These are phyloP conservation scores for Zophobas morio DNA, from an alignment of 1,140 invertebrate genomes.

Conservation along the genomic window DNA sequence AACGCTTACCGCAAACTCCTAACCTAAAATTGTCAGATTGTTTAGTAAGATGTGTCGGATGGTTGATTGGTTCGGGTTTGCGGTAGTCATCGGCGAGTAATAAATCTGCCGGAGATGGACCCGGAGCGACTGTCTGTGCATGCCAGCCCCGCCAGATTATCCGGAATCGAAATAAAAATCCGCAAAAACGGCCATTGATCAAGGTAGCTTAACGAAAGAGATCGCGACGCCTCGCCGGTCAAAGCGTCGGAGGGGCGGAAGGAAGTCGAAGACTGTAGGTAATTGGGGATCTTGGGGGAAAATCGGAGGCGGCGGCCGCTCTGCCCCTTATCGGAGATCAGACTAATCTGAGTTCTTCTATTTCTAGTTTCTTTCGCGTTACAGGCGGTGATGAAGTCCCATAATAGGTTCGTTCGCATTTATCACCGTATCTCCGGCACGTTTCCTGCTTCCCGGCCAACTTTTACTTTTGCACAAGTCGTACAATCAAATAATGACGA, in stretches of 20 bases:
- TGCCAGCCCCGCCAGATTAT: constrained; percentile 17
- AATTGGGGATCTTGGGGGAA: constrained; percentile 53
- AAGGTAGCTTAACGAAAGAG: constrained; percentile 52
- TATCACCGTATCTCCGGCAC: constrained; percentile 64
- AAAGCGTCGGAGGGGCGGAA: constrained; percentile 47
- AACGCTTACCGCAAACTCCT: too few relatives aligned
- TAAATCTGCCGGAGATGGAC: background rate
- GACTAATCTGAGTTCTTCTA: constrained; percentile 62
- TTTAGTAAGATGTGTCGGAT: too few relatives aligned
- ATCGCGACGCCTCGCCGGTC: constrained; percentile 42
- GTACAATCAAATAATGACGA: constrained; percentile 63
- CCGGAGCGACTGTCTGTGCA: background rate
- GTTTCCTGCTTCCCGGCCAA: constrained; percentile 55
- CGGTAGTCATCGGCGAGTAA: too few relatives aligned
- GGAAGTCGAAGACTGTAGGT: constrained; percentile 51
- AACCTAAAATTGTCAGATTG: too few relatives aligned
- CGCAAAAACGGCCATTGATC: constrained; percentile 55
- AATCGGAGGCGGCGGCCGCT: constrained; percentile 33
- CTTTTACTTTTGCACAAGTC: constrained; percentile 53
- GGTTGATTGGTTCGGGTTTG: too few relatives aligned
- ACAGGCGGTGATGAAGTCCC: constrained; percentile 59
- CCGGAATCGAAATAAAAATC: constrained; percentile 46
- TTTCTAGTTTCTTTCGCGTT: constrained; percentile 62
- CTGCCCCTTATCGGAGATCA: constrained; percentile 57
- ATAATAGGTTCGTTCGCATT: constrained; percentile 60